These are phyloP conservation scores for Chaunax sp. DNA, from an alignment of 2,797 vertebrate genomes.

Conservation along the genomic window DNA sequence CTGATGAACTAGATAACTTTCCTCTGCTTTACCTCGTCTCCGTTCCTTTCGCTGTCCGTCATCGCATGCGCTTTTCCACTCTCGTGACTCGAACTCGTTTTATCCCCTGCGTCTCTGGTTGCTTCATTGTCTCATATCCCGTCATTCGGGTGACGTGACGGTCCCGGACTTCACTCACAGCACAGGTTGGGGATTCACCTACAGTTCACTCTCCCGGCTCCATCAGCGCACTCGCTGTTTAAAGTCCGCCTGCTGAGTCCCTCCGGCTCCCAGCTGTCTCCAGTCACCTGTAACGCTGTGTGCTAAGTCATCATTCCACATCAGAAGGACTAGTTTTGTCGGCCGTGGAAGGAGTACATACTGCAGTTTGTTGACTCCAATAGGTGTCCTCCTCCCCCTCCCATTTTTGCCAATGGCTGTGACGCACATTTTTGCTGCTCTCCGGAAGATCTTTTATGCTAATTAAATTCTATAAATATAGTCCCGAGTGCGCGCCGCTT, in stretches of 20 bases:
- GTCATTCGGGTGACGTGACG: slow-evolving; percentile 69
- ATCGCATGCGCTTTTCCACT: slow-evolving; percentile 74
- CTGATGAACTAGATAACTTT: slow-evolving; percentile 69
- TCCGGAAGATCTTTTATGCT: slow-evolving; percentile 86
- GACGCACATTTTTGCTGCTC: slow-evolving; percentile 86
- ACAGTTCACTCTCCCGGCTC: slow-evolving; percentile 44
- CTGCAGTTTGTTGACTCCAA: slow-evolving; percentile 82
- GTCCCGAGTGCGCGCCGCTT: slow-evolving; percentile 66
- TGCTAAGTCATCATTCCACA: slow-evolving; percentile 72
- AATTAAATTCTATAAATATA: slow-evolving; percentile 80
- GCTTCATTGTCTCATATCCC: slow-evolving; percentile 78
- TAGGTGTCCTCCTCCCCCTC: slow-evolving; percentile 61
- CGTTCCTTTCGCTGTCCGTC: slow-evolving; percentile 69
- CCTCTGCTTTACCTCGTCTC: slow-evolving; percentile 72
- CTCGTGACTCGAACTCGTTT: slow-evolving; percentile 68
- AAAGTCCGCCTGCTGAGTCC: slow-evolving; percentile 39
- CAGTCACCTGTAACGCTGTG: slow-evolving; percentile 77
- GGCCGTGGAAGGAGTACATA: slow-evolving; percentile 69
- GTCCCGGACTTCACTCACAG: slow-evolving; percentile 55
- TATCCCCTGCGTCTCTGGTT: slow-evolving; percentile 67
- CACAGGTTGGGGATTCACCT: slow-evolving; percentile 60
- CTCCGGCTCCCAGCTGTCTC: slow-evolving; percentile 60
- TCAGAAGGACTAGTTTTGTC: slow-evolving; percentile 72
- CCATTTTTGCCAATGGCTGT: slow-evolving; percentile 68
- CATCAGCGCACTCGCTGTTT: slow-evolving; percentile 22